Evolutionary conservation across 2,888 invertebrate species (phyloP).

Genomic region (Tribolium freemani): DNA sequence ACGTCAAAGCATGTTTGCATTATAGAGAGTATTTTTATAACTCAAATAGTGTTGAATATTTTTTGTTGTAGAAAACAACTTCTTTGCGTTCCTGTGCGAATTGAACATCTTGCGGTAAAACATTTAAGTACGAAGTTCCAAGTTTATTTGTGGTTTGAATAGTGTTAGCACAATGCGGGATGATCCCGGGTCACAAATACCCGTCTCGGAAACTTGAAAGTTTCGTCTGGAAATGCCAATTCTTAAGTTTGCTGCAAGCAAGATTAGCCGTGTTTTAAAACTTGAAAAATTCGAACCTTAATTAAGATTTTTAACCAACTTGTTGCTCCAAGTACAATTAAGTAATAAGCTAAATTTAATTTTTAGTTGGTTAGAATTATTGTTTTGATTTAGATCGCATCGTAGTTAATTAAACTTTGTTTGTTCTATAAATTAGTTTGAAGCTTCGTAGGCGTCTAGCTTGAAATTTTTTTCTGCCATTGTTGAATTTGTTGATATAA

Average conservation of each 20-base stretch:
- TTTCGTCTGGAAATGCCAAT: slow-evolving; percentile 11
- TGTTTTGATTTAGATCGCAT: not conserved
- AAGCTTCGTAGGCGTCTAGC: not conserved
- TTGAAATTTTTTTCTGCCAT: too few species aligned
- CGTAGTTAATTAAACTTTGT: not conserved
- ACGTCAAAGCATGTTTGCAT: too few species aligned
- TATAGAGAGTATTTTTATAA: too few species aligned
- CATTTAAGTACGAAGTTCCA: slow-evolving; percentile 25
- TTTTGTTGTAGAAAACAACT: too few species aligned
- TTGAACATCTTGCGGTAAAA: slow-evolving; percentile 16
- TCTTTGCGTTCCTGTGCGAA: slow-evolving; percentile 21
- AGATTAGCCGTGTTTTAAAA: not conserved
- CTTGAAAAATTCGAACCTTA: too few species aligned
- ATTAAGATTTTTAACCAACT: too few species aligned
- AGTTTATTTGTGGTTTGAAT: not conserved
- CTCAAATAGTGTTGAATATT: too few species aligned
- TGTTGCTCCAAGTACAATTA: not conserved
- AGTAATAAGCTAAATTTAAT: too few species aligned
- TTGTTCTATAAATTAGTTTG: not conserved
- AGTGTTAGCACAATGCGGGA: not conserved
- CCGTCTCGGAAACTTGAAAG: not conserved
- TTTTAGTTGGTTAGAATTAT: not conserved
- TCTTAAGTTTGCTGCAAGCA: not conserved
- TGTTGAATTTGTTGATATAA: too few species aligned
- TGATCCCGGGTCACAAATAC: slow-evolving; percentile 1